Base-by-base conservation (phyloP, 2,888 invertebrate genomes). In the Glomeris marginata region DNA sequence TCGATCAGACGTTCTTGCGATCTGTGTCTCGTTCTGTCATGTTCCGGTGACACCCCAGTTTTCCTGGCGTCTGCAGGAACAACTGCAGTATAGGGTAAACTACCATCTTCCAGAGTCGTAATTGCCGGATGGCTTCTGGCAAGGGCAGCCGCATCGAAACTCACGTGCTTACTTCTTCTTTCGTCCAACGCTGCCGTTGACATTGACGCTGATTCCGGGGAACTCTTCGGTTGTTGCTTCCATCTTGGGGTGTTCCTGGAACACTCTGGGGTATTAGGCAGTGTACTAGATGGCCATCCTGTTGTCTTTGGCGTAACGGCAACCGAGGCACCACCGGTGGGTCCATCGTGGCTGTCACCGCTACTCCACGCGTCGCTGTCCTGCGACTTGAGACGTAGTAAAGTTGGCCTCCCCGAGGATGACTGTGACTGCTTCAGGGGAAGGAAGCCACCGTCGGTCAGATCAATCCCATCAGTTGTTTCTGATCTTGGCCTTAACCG, bases 91-190 rank as follows among this genome's bases (percentile, higher is more conserved):
- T 53, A 55, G 41, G 56, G 50, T 21, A 57, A 57, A 37, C 55
- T 55, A 16, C 54, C 54, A 36, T 56, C 52, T 16, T 45, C 49
- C 33, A 52, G 35, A 15, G 43, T 35, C 2, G 47, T 22, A 22
- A 85, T 86, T 28, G 85, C 84, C 0, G 87, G 87, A 64, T 87
- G 84, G 3, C 87, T 87, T 51, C 87, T 76, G 43, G 87, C 85
- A 63, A 61, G 53, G 6, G 61, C 61, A 1, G 60, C 58, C n/a
- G 60, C 58, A 51, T 64, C 64, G 51, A 90, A 90, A 60, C 86
- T 87, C 35, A 90, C 90, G 66, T 90, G 90, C 65, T 90, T 90
- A 55, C 82, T 78, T 66, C 84, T 48, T 6, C 57, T 52, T 22
- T 59, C 58, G 20, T 58, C 58, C 37, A 51, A 38, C n/a, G 34